Evolutionary conservation across 2,888 invertebrate genomes (phyloP).

Genomic region (Cremastinae sp.): DNA sequence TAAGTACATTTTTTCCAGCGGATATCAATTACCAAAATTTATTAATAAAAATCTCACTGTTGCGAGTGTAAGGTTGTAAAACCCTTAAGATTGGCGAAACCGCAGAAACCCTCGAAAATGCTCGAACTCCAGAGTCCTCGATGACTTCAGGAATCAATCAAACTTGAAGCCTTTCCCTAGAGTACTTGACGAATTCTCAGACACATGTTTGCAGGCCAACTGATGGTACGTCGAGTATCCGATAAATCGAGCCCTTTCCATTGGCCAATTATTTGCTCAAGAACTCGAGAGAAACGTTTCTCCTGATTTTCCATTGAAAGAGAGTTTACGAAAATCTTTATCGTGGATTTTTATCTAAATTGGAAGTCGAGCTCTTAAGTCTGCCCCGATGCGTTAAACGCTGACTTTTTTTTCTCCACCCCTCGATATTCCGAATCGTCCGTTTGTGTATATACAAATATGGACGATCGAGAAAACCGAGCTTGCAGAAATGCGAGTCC

Average conservation of each 20-base stretch:
- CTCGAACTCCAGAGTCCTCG: constrained; percentile 34
- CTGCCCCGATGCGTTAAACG: background rate
- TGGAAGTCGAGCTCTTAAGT: background rate
- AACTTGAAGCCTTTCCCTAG: constrained; percentile 22
- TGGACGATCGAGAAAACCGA: constrained; percentile 24
- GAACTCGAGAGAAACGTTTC: background rate
- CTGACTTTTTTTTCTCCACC: too few relatives aligned
- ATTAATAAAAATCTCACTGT: too few relatives aligned
- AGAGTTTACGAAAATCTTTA: background rate
- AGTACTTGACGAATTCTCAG: background rate
- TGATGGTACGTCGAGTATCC: constrained; percentile 8
- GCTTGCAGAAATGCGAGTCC: constrained; percentile 7
- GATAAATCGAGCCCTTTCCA: constrained; percentile 23
- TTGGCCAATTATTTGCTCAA: constrained; percentile 5
- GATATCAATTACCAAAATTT: too few relatives aligned
- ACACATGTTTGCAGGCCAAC: background rate
- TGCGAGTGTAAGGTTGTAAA: too few relatives aligned
- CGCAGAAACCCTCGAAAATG: constrained; percentile 17
- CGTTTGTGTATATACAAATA: constrained; percentile 32
- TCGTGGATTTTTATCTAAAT: constrained; percentile 29
- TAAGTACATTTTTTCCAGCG: too few relatives aligned
- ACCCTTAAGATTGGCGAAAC: too few relatives aligned
- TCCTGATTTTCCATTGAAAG: background rate
- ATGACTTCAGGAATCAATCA: constrained; percentile 41
- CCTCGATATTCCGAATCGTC: background rate